Percentiles rank a stretch among this genome's conserved stretches.
These are phyloP conservation scores for Micrastur ruficollis DNA, from an alignment of 2,797 vertebrate genomes.

Conservation along the genomic window DNA sequence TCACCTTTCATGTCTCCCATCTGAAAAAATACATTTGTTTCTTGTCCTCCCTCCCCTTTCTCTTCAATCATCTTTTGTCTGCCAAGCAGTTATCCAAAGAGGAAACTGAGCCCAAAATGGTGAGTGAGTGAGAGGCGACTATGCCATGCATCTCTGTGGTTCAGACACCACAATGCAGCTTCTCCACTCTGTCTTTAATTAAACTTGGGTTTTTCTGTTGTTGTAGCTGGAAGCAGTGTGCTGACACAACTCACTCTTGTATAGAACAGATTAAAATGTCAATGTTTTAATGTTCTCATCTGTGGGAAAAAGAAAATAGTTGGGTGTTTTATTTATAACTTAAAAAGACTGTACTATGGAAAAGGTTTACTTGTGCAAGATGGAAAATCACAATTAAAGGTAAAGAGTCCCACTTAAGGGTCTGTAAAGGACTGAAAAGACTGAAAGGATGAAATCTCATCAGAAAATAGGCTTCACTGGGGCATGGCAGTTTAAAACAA, in stretches of 20 bases:
- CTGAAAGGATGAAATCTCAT: background rate
- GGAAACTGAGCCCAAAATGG: constrained; percentile 16
- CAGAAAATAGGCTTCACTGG: background rate
- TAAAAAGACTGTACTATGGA: constrained; percentile 57
- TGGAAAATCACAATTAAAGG: constrained; percentile 66
- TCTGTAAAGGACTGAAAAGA: background rate
- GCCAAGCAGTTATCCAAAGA: background rate
- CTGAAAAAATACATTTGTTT: background rate
- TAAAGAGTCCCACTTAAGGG: constrained; percentile 34
- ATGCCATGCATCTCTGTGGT: background rate
- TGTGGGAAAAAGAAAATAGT: constrained; percentile 78
- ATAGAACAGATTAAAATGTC: constrained; percentile 79
- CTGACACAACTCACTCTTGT: constrained; percentile 78
- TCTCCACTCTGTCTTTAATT: constrained; percentile 76
- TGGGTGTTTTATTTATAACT: constrained; percentile 77
- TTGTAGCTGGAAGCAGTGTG: constrained; percentile 76
- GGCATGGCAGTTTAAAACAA: background rate
- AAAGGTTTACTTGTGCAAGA: constrained; percentile 58
- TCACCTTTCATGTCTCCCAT: background rate
- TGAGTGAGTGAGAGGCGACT: background rate
- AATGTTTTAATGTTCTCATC: constrained; percentile 75
- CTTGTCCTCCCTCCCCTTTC: background rate
- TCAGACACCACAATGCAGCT: constrained; percentile 39
- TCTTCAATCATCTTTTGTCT: background rate
- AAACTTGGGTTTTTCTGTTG: constrained; percentile 72